A percentile compares a stretch with the other conserved stretches of the same genome.
These are phyloP conservation scores for Agapetus fuscipes DNA, from an alignment of 2,888 invertebrate genomes.

Conservation along the genomic window DNA sequence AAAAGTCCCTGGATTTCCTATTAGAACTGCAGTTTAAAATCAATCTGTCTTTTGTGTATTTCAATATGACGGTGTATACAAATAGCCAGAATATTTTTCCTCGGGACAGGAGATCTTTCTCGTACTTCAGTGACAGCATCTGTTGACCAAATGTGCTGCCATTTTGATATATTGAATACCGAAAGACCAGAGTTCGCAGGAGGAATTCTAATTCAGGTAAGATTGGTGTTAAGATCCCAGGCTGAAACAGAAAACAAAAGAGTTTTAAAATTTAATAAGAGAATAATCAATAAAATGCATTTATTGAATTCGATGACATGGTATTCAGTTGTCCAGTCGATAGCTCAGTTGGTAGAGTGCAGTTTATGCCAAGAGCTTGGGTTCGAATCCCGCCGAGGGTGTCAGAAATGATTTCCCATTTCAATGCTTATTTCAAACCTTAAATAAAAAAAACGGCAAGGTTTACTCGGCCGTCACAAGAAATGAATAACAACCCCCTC, in stretches of 20 bases:
- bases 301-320: too few species aligned
- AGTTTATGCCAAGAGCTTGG: too few species aligned
- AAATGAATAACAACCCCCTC: too few species aligned
- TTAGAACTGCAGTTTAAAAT: conserved; percentile 42
- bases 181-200: conserved; percentile 58
- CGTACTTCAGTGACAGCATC: conserved; percentile 67
- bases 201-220: conserved; percentile 64
- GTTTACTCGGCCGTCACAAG: too few species aligned
- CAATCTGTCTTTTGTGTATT: conserved; percentile 53
- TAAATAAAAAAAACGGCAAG: too few species aligned
- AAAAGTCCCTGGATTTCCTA: conserved; percentile 37
- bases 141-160: conserved; percentile 77
- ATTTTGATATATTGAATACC: conserved; percentile 56
- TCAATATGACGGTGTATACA: conserved; percentile 47
- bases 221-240: conserved; percentile 47
- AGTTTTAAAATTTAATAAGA: too few species aligned
- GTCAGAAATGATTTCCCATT: too few species aligned
- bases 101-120: conserved; percentile 45
- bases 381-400: too few species aligned
- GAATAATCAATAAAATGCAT: too few species aligned
- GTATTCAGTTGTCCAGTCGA: too few species aligned
- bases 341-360: too few species aligned
- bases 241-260: conserved; percentile 35
- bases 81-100: conserved; percentile 53
- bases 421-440: too few species aligned